Percentiles rank a stretch among this genome's conserved stretches.
Evolutionary conservation across 2,888 invertebrate genomes (phyloP).

Genomic region (Oeneis ivallda): DNA sequence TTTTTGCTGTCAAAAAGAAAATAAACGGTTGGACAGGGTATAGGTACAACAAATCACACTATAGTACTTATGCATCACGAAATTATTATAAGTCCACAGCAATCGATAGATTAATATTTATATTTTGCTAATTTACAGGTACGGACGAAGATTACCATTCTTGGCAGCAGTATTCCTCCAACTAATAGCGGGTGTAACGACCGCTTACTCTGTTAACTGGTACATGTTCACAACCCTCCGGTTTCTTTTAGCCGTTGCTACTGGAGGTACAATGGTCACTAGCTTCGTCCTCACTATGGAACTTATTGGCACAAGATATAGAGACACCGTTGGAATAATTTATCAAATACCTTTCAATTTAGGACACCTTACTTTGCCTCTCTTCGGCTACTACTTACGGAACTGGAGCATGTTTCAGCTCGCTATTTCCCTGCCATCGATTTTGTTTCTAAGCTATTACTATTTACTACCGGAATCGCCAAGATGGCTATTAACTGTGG

Average conservation of each 20-base stretch:
- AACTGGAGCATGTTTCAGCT: constrained; percentile 86
- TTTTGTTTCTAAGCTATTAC: constrained; percentile 85
- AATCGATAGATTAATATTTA: not conserved
- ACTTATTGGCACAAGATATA: constrained; percentile 81
- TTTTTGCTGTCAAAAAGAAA: too few species aligned
- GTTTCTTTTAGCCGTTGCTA: constrained; percentile 87
- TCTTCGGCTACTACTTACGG: constrained; percentile 84
- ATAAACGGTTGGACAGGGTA: too few species aligned
- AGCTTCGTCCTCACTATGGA: constrained; percentile 88
- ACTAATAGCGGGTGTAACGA: constrained; percentile 85
- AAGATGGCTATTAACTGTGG: constrained; percentile 89
- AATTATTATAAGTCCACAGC: not conserved
- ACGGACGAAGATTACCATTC: constrained; percentile 88
- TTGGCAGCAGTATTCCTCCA: constrained; percentile 88
- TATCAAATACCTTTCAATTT: constrained; percentile 86
- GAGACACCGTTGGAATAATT: constrained; percentile 87
- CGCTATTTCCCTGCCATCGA: constrained; percentile 83
- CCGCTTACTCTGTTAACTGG: constrained; percentile 86
- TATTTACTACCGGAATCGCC: constrained; percentile 91
- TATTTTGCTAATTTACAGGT: constrained; percentile 74
- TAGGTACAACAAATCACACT: not conserved
- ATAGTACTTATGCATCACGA: not conserved
- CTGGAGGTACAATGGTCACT: constrained; percentile 92
- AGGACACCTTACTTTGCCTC: constrained; percentile 84
- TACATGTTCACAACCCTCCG: constrained; percentile 85